Evolutionary conservation across 2,797 vertebrate species (phyloP).

Genomic region (Morus bassanus): DNA sequence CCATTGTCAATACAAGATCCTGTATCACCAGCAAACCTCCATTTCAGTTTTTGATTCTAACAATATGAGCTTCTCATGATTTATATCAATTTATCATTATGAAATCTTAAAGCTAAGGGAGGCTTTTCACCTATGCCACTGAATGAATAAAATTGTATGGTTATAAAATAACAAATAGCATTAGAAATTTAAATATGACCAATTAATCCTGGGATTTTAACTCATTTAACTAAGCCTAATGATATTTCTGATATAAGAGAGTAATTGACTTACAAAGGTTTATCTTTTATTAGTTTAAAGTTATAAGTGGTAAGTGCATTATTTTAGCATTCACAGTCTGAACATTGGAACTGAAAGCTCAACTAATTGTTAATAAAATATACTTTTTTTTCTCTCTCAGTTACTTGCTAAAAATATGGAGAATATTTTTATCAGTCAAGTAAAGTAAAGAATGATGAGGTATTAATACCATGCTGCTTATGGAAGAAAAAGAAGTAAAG

Average conservation of each 20-base stretch:
- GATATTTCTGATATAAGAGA: neutral
- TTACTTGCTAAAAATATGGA: neutral
- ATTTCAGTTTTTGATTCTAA: neutral
- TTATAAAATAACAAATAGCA: neutral
- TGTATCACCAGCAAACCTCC: neutral
- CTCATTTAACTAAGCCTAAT: neutral
- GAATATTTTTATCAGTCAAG: neutral
- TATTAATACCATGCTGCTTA: neutral
- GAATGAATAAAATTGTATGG: neutral
- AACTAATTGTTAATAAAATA: neutral
- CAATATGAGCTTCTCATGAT: neutral
- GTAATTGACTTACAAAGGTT: neutral
- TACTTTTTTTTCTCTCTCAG: neutral
- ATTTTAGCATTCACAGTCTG: neutral
- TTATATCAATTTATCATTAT: neutral
- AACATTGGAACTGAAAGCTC: neutral
- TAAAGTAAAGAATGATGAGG: neutral
- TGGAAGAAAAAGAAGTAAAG: neutral
- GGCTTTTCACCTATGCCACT: neutral
- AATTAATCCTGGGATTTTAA: neutral
- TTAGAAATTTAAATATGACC: neutral
- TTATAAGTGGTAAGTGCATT: neutral
- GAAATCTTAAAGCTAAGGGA: neutral
- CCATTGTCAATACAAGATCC: accelerated
- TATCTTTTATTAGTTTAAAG: neutral